These are phyloP conservation scores for Microcebus jonahi DNA, from an alignment of 2,113 vertebrate species.

Conservation along the genomic window DNA sequence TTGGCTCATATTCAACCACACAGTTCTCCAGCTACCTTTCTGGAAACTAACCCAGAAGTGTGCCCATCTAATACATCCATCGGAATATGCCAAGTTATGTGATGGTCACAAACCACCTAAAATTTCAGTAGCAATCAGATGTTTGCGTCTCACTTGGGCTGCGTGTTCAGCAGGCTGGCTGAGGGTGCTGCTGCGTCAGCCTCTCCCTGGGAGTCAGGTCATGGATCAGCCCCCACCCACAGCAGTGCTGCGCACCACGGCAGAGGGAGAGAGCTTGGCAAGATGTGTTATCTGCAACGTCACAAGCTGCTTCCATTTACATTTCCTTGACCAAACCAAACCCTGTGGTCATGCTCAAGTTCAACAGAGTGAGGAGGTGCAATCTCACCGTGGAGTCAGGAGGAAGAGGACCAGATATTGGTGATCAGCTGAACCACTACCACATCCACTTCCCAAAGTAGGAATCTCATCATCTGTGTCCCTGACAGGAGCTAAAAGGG, in stretches of 20 bases:
- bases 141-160: not conserved
- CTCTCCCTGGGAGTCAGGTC: not conserved
- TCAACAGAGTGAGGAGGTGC: not conserved
- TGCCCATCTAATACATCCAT: not conserved
- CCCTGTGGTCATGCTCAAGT: not conserved
- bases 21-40: not conserved
- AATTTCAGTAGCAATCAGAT: not conserved
- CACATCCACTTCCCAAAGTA: not conserved
- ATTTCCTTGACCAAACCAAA: not conserved
- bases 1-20: not conserved
- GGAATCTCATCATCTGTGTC: fast-evolving
- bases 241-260: not conserved
- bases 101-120: not conserved
- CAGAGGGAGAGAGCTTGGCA: not conserved
- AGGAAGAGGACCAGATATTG: not conserved
- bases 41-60: not conserved
- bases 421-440: not conserved
- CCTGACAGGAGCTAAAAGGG: not conserved
- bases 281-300: not conserved
- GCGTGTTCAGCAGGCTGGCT: not conserved
- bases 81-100: not conserved
- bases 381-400: not conserved
- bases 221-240: not conserved
- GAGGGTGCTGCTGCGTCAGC: not conserved
- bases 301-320: not conserved